Evolutionary conservation across 2,888 invertebrate genomes (phyloP), one percentile per base, ranked within the genome.

Genomic region (Cheilosia urbana): DNA sequence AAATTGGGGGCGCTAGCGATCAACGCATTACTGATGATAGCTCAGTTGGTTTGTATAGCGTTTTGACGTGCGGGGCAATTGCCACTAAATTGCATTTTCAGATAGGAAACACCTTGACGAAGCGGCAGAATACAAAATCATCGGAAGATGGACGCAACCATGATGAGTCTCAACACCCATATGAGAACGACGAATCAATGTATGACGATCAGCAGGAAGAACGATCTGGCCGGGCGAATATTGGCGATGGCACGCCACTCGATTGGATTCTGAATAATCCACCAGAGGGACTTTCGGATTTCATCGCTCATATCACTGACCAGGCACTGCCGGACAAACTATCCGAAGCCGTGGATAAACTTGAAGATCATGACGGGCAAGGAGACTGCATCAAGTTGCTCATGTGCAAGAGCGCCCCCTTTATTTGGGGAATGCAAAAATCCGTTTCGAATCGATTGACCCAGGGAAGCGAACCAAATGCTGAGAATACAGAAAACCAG

Each of bases 1-100:
- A 96, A 96, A 92, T 93, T 97, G 81, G 95, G 96, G 37, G 97
- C 97, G 0, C 95, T 97, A 49, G 96, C 96, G 15, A 94, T 97
- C 17, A 97, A 97, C 90, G 96, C 96, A 21, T 93, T 97, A 17
- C 95, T 97, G 87, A 96, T 97, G 91, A 94, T 97, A 17, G 97
- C 97, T 1, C 96, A 97, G 92, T 93, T 97, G 95, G 97, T 97
- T 92, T 93, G 93, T 91, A 42, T 34, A 45, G n/a, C n/a, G 72
- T 27, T 47, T 77, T 0, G 24, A 13, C 17, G 17, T 47, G 19
- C 19, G 17, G 7, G 11, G 19, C 2, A 9, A 9, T 7, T 11
- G 5, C 9, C 6, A 47, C 6, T 47, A 17, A 53, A 3, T 21
- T 37, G 15, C 21, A 13, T 4, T 55, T 40, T 21, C 42, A 90